Evolutionary conservation across 2,113 vertebrate species (phyloP).

Genomic region (Canis aureus): DNA sequence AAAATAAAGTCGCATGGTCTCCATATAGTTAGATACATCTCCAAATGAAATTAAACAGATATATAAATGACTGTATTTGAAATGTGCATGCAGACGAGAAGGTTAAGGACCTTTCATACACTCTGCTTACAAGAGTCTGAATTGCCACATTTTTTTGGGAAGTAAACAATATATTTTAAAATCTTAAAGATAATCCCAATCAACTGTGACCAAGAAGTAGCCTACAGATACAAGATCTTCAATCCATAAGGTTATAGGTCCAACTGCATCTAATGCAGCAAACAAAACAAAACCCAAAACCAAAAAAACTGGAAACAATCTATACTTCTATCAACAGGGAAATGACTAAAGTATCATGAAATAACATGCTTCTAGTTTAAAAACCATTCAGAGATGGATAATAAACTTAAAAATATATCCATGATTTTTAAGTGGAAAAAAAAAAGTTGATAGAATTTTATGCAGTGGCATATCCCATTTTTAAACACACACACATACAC

Average conservation of each 20-base stretch:
- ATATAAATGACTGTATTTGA: conserved; percentile 14
- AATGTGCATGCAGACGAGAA: not conserved
- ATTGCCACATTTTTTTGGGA: not conserved
- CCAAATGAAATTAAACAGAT: not conserved
- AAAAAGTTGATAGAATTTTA: not conserved
- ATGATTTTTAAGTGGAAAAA: conserved; percentile 13
- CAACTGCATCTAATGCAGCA: conserved; percentile 34
- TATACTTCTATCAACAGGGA: not conserved
- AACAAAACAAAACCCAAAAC: not conserved
- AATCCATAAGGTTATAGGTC: not conserved
- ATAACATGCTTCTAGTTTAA: not conserved
- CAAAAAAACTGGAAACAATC: not conserved
- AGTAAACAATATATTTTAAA: not conserved
- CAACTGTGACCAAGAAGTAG: not conserved
- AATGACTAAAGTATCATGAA: conserved; percentile 56
- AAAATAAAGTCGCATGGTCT: not conserved
- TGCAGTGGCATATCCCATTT: not conserved
- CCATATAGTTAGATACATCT: conserved; percentile 6
- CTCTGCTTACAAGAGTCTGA: not conserved
- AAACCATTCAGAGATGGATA: not conserved
- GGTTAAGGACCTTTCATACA: not conserved
- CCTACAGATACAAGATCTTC: conserved; percentile 16
- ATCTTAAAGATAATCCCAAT: conserved; percentile 51
- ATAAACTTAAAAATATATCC: not conserved
- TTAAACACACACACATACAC: not conserved